phyloP scores from a whole-genome alignment of 2,797 vertebrate genomes.

The Acestrorhynchus altus region DNA sequence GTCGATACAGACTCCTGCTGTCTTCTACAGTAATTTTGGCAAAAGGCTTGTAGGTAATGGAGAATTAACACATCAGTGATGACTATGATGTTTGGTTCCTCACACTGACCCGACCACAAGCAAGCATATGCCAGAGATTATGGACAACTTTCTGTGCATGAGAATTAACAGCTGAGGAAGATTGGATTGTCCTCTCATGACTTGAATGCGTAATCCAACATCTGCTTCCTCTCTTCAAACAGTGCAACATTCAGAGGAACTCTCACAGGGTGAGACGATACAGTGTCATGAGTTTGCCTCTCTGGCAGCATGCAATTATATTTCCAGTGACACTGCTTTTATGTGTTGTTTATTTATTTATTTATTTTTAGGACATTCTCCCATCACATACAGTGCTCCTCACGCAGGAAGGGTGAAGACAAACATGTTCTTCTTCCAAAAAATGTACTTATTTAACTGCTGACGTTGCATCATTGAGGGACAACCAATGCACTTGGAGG shows the following conservation, averaged over 20 bases:
- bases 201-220: constrained; percentile 8
- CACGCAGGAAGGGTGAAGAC: no score
- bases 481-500: no score
- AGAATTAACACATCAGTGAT: background rate
- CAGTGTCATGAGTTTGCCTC: background rate
- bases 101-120: background rate
- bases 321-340: background rate
- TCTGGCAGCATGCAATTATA: background rate
- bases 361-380: no score
- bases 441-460: no score
- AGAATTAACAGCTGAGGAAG: background rate
- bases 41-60: background rate
- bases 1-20: background rate
- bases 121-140: constrained; percentile 2
- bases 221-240: constrained; percentile 4
- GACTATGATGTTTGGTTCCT: background rate
- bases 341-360: no score
- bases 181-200: background rate
- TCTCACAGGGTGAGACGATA: background rate
- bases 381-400: no score
- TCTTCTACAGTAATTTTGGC: background rate
- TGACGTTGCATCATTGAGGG: no score
- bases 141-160: constrained; percentile 2
- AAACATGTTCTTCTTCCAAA: no score
- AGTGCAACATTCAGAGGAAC: background rate